Evolutionary conservation across 2,113 vertebrate species (phyloP).

Genomic region (Pelusios castaneus): DNA sequence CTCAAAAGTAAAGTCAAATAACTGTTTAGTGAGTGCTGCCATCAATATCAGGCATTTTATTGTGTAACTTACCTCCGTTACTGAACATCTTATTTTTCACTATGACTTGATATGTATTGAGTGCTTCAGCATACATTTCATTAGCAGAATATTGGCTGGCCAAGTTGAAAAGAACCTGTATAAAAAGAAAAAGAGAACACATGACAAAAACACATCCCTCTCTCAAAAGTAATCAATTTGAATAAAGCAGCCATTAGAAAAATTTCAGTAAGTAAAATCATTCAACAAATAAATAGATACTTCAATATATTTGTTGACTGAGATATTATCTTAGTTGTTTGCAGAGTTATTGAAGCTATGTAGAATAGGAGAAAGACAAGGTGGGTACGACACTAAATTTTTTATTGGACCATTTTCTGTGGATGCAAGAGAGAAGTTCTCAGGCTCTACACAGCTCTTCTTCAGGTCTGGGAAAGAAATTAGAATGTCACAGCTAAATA

Average conservation of each 20-base stretch:
- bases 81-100: constrained; percentile 98
- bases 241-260: background rate
- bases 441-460: background rate
- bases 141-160: constrained; percentile 95
- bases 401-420: background rate
- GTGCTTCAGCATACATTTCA: constrained; percentile 95
- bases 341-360: background rate
- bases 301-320: background rate
- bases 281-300: background rate
- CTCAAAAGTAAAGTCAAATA: background rate
- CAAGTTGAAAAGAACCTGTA: constrained; percentile 94
- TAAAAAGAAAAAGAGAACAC: constrained; percentile 23
- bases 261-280: background rate
- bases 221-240: background rate
- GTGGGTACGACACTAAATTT: background rate
- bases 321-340: background rate
- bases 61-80: constrained; percentile 86
- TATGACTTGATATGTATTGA: constrained; percentile 95
- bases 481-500: background rate
- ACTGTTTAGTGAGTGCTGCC: background rate
- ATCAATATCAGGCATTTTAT: background rate
- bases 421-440: too few relatives aligned
- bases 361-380: background rate
- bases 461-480: background rate
- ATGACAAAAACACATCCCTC: background rate